Evolutionary conservation across 2,888 invertebrate genomes (phyloP).

Genomic region (Allygus modestus): DNA sequence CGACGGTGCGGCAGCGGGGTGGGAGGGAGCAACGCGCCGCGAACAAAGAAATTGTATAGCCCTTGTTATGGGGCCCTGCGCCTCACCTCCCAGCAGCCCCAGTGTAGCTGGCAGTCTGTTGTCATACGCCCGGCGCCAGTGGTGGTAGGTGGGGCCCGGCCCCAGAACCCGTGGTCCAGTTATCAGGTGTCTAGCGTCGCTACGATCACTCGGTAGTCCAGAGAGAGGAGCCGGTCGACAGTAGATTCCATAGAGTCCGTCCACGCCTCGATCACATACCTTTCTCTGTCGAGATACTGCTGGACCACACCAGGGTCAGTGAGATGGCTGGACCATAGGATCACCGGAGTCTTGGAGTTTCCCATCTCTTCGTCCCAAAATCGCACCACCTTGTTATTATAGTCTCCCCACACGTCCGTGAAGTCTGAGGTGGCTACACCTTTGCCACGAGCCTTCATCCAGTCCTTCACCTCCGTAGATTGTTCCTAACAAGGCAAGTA

Average conservation of each 20-base stretch:
- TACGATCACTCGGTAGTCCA: slow-evolving; percentile 85
- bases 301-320: slow-evolving; percentile 82
- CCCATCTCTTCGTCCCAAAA: slow-evolving; percentile 79
- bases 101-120: slow-evolving; percentile 74
- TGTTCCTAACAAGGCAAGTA: slow-evolving; percentile 87
- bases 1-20: too few species aligned
- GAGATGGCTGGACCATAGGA: slow-evolving; percentile 90
- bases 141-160: slow-evolving; percentile 84
- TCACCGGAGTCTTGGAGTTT: slow-evolving; percentile 77
- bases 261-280: slow-evolving; percentile 91
- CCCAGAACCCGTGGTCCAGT: slow-evolving; percentile 92
- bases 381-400: slow-evolving; percentile 80
- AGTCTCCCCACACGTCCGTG: slow-evolving; percentile 85
- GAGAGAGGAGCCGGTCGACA: slow-evolving; percentile 79
- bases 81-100: too few species aligned
- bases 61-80: too few species aligned
- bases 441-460: slow-evolving; percentile 80
- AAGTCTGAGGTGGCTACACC: slow-evolving; percentile 80
- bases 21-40: too few species aligned
- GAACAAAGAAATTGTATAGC: too few species aligned
- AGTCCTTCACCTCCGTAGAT: slow-evolving; percentile 81
- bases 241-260: slow-evolving; percentile 80
- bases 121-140: slow-evolving; percentile 86
- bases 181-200: slow-evolving; percentile 93
- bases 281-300: slow-evolving; percentile 81